Percentiles rank a stretch among this genome's conserved stretches.
phyloP scores from a whole-genome alignment of 1,140 invertebrate species.

The Portunus trituberculatus region DNA sequence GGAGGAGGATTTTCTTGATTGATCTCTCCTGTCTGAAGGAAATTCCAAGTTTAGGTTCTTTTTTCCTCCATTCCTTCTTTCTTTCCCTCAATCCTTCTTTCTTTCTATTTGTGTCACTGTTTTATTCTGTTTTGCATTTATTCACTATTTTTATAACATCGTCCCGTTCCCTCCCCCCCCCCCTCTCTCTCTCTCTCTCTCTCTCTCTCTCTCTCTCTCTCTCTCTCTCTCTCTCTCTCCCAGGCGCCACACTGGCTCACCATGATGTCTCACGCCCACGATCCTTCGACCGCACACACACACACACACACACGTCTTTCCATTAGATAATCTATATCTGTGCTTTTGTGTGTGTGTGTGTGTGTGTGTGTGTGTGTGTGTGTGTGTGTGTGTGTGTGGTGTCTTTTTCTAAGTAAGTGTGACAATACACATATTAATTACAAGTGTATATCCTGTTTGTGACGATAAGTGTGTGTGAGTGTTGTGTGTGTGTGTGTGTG shows the following conservation, averaged over 20 bases:
- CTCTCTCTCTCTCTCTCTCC: background rate
- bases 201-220: conserved; percentile 4
- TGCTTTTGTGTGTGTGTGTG: background rate
- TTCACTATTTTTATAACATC: background rate
- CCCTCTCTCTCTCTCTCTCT: background rate
- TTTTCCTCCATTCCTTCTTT: background rate
- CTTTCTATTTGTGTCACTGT: background rate
- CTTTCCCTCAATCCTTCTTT: background rate
- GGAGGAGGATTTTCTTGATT: conserved; percentile 4
- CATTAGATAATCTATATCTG: too few species aligned
- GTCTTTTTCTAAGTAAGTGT: background rate
- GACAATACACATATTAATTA: too few species aligned
- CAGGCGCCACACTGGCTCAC: background rate
- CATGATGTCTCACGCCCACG: background rate
- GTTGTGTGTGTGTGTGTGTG: background rate
- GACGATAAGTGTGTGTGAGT: too few species aligned
- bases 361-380: background rate
- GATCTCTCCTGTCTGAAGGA: background rate
- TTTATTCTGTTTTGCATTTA: background rate
- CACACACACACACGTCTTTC: background rate
- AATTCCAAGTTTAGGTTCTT: background rate
- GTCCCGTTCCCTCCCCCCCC: background rate
- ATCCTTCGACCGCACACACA: background rate
- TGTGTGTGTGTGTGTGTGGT: background rate
- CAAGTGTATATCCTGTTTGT: too few species aligned